phyloP scores from a whole-genome alignment of 2,113 vertebrate genomes.

The Gallinago undulata region DNA sequence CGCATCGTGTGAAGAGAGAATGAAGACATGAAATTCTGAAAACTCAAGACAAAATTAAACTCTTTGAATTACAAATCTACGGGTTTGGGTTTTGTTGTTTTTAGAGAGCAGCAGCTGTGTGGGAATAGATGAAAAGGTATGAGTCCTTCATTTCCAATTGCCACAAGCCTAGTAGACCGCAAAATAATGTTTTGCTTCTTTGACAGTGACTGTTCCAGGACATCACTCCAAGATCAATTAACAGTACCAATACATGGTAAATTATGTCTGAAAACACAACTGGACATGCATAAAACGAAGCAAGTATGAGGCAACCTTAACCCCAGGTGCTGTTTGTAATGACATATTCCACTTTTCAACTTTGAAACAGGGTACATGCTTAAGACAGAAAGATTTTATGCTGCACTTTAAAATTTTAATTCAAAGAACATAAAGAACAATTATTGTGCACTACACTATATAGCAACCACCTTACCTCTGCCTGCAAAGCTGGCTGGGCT shows the following conservation, averaged over 20 bases:
- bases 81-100: not conserved
- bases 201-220: not conserved
- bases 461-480: constrained; percentile 77
- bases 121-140: not conserved
- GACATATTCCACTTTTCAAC: not conserved
- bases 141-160: not conserved
- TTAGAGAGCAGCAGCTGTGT: not conserved
- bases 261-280: not conserved
- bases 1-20: not conserved
- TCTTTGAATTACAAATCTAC: not conserved
- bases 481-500: constrained; percentile 78
- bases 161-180: not conserved
- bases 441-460: too few relatives aligned
- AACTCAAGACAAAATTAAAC: not conserved
- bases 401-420: not conserved
- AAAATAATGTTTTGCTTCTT: not conserved
- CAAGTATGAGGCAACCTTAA: not conserved
- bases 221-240: not conserved
- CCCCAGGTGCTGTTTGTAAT: not conserved
- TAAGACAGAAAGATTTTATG: not conserved
- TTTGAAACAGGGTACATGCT: not conserved
- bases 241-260: not conserved
- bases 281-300: not conserved
- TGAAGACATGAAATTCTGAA: not conserved
- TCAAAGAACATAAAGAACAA: not conserved